Percentiles rank a stretch among this genome's conserved stretches.
phyloP scores from a whole-genome alignment of 2,113 vertebrate species.

The Furnarius figulus region DNA sequence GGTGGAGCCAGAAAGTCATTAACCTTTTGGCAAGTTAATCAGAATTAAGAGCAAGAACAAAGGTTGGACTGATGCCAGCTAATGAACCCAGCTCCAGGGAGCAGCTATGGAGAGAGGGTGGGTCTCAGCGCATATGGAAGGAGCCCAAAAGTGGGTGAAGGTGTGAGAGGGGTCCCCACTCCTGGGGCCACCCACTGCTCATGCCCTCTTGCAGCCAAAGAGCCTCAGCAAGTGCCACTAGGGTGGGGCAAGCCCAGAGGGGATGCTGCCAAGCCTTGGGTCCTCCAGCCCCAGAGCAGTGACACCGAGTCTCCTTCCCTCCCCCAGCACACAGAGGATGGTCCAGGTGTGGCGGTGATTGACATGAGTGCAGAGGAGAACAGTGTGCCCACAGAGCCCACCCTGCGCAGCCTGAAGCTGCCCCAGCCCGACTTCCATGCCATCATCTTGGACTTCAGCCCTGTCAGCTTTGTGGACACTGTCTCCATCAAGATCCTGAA shows the following conservation, averaged over 20 bases:
- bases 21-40: neutral
- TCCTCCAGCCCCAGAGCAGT: accelerated
- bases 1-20: neutral
- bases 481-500: conserved; percentile 88
- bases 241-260: accelerated
- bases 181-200: accelerated
- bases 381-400: neutral
- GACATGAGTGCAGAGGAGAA: neutral
- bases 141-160: neutral
- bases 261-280: neutral
- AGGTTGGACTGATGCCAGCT: neutral
- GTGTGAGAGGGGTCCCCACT: neutral
- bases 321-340: neutral
- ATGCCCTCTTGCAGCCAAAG: neutral
- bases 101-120: neutral
- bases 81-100: neutral
- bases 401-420: conserved; percentile 61
- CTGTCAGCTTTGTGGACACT: conserved; percentile 89
- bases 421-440: conserved; percentile 71
- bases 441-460: conserved; percentile 87
- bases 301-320: neutral
- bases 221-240: neutral
- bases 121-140: accelerated
- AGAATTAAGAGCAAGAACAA: neutral
- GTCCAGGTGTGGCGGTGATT: neutral